A percentile compares a stretch with the other conserved stretches of the same genome.
These are phyloP conservation scores for Leucozona laternaria DNA, from an alignment of 2,888 invertebrate genomes.

Conservation along the genomic window DNA sequence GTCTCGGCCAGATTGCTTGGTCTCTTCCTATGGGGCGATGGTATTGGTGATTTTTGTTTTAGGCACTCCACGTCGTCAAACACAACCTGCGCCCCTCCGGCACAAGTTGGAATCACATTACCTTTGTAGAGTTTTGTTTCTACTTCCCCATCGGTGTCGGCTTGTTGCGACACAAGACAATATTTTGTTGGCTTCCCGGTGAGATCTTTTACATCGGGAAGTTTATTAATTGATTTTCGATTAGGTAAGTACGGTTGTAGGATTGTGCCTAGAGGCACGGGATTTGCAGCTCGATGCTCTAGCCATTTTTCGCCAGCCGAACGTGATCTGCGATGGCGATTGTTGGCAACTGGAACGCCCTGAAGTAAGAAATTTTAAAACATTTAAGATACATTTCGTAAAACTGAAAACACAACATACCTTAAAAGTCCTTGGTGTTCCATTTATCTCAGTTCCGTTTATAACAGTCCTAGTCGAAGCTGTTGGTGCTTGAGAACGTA, in stretches of 20 bases:
- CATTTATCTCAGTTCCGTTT: conserved; percentile 21
- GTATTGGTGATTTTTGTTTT: conserved; percentile 91
- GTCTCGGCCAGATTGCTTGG: conserved; percentile 80
- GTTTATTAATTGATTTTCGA: conserved; percentile 92
- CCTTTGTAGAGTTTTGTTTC: conserved; percentile 97
- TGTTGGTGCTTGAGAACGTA: conserved; percentile 29
- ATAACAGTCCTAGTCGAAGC: conserved; percentile 31
- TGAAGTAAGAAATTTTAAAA: conserved; percentile 77
- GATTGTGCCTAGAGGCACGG: conserved; percentile 94
- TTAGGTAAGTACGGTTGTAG: conserved; percentile 93
- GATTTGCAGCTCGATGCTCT: conserved; percentile 92
- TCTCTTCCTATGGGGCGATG: conserved; percentile 83
- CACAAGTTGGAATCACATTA: conserved; percentile 95
- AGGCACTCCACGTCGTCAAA: conserved; percentile 97
- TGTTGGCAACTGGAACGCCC: conserved; percentile 89
- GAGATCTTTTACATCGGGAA: conserved; percentile 91
- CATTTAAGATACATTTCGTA: neutral
- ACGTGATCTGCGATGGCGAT: conserved; percentile 91
- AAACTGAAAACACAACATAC: neutral
- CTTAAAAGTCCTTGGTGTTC: conserved; percentile 46
- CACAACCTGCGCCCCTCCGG: conserved; percentile 97
- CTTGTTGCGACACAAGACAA: conserved; percentile 95
- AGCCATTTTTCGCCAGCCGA: conserved; percentile 93
- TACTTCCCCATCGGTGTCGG: conserved; percentile 95
- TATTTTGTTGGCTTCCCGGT: conserved; percentile 93